Evolutionary conservation across 1,140 invertebrate species (phyloP), one percentile per base, ranked within the genome.

Genomic region (Drosophila truncata): DNA sequence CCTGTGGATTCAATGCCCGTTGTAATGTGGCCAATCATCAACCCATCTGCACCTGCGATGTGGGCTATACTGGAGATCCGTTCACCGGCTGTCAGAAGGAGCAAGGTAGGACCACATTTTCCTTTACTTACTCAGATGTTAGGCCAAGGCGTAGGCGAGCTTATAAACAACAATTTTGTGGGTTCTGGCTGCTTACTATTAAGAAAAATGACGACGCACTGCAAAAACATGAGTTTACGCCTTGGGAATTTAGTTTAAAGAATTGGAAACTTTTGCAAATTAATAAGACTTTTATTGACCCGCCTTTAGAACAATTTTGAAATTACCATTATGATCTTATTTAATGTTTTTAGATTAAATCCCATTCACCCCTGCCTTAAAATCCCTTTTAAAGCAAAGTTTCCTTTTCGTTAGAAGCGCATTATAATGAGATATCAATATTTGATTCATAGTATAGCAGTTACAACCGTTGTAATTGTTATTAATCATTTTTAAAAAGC

Each of bases 51-150:
- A 95, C 94, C 27, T 96, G 96, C 87, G 93, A 94, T 72, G 94
- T 95, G 80, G 95, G 95, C 90, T 95, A 94, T 76, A 97, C 96
- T 10, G 97, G 96, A 66, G 96, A 97, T 95, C 96, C 96, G 44
- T 96, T 96, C 88, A 94, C 94, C 33, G 95, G 95, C 80, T 97
- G 96, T 88, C 95, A 95, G 65, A 82, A 83, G 50, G 91, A 94
- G 57, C 93, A 93, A 94, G 94, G 95, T 95, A 94, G 88, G 91
- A 96, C 39, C 57, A 52, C 46, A 42, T 61, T 76, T 90, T 74
- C 4, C 54, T 69, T 74, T 70, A 59, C 23, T 25, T 49, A 59
- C 23, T 31, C 64, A 69, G 49, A 33, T 46, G 84, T 54, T 78
- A 87, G 84, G 57, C 60, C 80, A 65, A 69, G 85, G 86, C 90